Evolutionary conservation across 2,113 vertebrate genomes (phyloP), one percentile per base, ranked within the genome.

Genomic region (Motacilla tschutschensis): DNA sequence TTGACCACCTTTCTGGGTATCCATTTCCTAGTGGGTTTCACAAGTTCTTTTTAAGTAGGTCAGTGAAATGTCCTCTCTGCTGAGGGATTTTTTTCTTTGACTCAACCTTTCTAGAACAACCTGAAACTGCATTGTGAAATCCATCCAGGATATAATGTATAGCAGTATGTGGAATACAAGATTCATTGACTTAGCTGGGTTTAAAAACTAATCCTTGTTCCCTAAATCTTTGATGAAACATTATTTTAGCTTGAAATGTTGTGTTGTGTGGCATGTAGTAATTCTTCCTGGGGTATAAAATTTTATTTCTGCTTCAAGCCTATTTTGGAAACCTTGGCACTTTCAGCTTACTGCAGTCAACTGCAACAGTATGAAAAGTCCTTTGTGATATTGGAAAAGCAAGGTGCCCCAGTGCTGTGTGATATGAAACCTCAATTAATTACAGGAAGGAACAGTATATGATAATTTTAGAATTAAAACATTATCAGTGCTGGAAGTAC

Each of bases 161-260:
- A 58, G 83, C 65, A 77, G 66, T 66, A n/a, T 48, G 79, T 38
- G 78, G 53, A 75, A 59, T 82, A 46, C 63, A 85, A 92, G 94
- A 92, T 87, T 93, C 78, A 94, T 77, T 88, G 94, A 90, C 72
- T 63, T 57, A 64, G 64, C 75, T 51, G 57, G 59, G 81, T 82
- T 92, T 88, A 88, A 93, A 95, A 94, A 89, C 81, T 86, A 88
- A 88, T 95, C 86, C 86, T 82, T 63, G 40, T 81, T 90, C 84
- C 81, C 86, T 94, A 93, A 93, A 94, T 94, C 92, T 94, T 86
- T 86, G 88, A 91, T 73, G 92, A 93, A 92, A 92, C 75, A 79
- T 92, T 88, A 90, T 95, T 94, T 90, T 92, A 90, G 67, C 72
- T 82, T 51, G 78, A 91, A 93, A 88, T 87, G 88, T 90, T 94